Evolutionary conservation across 2,888 invertebrate genomes (phyloP), one percentile per base, ranked within the genome.

Genomic region (Chaitophorus viminalis): DNA sequence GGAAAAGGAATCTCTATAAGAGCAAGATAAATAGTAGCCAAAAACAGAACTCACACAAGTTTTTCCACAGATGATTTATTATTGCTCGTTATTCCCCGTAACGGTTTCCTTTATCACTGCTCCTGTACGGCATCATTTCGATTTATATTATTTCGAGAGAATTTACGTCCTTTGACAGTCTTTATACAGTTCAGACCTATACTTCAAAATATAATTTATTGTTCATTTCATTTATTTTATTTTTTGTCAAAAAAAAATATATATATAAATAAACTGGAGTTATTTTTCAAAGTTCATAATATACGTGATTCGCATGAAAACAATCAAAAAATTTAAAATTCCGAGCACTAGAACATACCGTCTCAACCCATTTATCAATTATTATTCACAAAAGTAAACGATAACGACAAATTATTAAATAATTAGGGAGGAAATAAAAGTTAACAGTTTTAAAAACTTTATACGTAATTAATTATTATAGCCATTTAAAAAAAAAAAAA

Each of bases 21-120:
- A 79, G 54, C 72, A 79, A 86, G 86, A 86, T 86, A 86, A 86
- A 86, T 86, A 86, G 86, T 79, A 74, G 86, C 86, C 86, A 70
- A 79, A 86, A 86, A 86, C 86, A 86, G 72, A 86, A 31, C 78
- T 54, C 86, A 70, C 29, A 72, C 86, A 74, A 86, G 86, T 86
- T 86, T 79, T 78, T 60, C 78, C 21, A 2, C 29, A 36, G 60
- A 86, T 79, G 86, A 86, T 86, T 86, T 86, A 86, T 86, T 86
- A 86, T 74, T 46, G 70, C 85, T 85, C 85, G 85, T 85, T 85
- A 78, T 78, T 74, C 60, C 70, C 36, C 86, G 72, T 86, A 86
- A 86, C 78, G 79, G 79, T 86, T 86, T 85, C 79, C 78, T 86
- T 86, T 86, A 86, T 86, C 86, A 86, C 54, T 72, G 86, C 52